phyloP scores from a whole-genome alignment of 2,797 vertebrate species.

The Heliangelus exortis region DNA sequence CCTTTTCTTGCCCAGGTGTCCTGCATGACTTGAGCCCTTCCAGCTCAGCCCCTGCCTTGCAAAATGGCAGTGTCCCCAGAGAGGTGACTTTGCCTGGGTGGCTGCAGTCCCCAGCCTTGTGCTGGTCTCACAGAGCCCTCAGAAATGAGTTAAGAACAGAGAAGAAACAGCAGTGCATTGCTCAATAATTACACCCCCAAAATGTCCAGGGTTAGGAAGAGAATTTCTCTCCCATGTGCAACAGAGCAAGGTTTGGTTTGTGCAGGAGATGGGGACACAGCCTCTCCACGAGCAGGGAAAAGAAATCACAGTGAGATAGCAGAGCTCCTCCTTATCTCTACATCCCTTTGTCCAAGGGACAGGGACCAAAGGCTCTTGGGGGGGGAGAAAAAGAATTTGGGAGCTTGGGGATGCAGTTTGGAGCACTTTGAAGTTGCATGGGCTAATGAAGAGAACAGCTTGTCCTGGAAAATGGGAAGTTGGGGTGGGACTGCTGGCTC shows the following conservation, averaged over 20 bases:
- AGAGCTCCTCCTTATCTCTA: neutral
- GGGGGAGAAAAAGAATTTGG: neutral
- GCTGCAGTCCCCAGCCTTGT: neutral
- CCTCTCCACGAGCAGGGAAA: neutral
- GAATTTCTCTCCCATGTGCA: neutral
- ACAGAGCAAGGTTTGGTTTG: neutral
- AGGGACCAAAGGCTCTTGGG: neutral
- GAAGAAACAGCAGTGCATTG: neutral
- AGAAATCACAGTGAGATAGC: neutral
- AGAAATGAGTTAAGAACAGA: neutral
- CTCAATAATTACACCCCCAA: neutral
- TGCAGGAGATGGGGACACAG: neutral
- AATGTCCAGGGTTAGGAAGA: neutral
- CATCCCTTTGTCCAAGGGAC: neutral
- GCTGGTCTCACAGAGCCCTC: neutral
- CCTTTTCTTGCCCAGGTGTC: neutral
- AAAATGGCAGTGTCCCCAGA: neutral
- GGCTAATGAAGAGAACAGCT: slow-evolving; percentile 19
- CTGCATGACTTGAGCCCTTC: neutral
- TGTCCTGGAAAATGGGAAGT: slow-evolving; percentile 56
- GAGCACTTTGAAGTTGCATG: neutral
- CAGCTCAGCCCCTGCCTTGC: neutral
- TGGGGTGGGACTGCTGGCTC: slow-evolving; percentile 27
- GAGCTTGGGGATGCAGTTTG: neutral
- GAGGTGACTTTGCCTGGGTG: neutral